phyloP scores from a whole-genome alignment of 2,113 vertebrate species.

The Puntigrus tetrazona region DNA sequence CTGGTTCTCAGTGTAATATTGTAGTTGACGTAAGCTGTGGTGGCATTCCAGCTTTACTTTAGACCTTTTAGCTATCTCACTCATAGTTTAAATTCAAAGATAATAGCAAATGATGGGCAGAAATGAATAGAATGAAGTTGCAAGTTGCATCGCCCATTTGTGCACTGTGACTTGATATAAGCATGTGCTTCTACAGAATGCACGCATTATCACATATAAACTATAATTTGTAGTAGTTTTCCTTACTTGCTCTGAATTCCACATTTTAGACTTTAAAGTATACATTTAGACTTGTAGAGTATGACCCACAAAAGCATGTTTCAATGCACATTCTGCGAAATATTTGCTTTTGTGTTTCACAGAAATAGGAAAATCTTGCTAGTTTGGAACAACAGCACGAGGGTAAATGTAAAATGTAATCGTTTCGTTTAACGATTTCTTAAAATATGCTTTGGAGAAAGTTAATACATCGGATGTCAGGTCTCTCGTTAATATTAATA shows the following conservation, averaged over 20 bases:
- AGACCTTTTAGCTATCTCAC: neutral
- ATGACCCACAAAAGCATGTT: neutral
- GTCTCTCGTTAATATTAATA: neutral
- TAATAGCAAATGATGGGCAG: neutral
- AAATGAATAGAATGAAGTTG: neutral
- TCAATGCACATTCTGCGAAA: neutral
- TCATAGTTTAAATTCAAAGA: neutral
- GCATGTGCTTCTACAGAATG: neutral
- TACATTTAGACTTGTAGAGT: neutral
- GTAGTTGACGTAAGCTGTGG: neutral
- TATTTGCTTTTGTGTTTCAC: neutral
- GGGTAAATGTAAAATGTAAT: neutral
- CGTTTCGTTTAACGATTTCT: neutral
- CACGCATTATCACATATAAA: neutral
- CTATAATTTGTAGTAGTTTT: neutral
- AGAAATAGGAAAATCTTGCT: neutral
- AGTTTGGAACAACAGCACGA: neutral
- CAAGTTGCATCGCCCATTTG: neutral
- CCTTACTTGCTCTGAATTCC: neutral
- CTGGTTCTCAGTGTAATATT: neutral
- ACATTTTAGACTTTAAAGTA: neutral
- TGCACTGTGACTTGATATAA: neutral
- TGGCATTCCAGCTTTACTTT: neutral
- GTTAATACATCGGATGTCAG: neutral
- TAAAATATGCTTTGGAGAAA: neutral